Conservation (phyloP, 2,888 invertebrate species). For the Parasteatoda lunata region DNA sequence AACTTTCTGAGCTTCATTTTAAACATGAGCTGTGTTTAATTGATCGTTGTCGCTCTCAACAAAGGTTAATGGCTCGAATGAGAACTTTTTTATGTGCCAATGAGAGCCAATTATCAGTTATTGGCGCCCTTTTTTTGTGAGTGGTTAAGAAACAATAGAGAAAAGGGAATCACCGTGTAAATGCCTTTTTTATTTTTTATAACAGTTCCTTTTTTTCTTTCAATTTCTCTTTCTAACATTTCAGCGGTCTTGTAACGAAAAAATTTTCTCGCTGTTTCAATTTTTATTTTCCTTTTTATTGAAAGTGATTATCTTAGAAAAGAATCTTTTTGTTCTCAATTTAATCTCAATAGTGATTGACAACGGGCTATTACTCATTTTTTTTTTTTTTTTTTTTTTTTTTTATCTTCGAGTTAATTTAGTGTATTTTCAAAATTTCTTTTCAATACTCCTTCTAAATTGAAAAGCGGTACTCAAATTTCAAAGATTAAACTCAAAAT, state of each 20-base stretch:
- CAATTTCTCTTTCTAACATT: not conserved
- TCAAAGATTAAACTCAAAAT: too few relatives aligned
- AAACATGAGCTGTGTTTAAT: constrained; percentile 42
- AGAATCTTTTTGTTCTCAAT: not conserved
- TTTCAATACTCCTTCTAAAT: too few relatives aligned
- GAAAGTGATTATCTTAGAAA: not conserved
- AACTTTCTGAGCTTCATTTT: not conserved
- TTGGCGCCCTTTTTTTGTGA: constrained; percentile 11
- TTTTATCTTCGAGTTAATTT: too few relatives aligned
- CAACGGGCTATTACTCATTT: not conserved
- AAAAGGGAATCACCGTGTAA: constrained; percentile 19
- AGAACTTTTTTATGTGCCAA: constrained; percentile 21
- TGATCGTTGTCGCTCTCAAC: constrained; percentile 43
- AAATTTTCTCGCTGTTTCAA: not conserved
- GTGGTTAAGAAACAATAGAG: constrained; percentile 28
- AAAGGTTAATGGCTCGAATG: constrained; percentile 50
- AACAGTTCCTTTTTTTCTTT: constrained; percentile 8
- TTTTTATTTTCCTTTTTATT: not conserved
- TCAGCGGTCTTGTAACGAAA: not conserved
- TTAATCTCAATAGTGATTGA: not conserved
- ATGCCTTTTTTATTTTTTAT: not conserved
- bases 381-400: too few relatives aligned
- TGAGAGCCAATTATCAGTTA: constrained; percentile 55
- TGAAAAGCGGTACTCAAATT: too few relatives aligned
- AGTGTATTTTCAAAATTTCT: too few relatives aligned